These are phyloP conservation scores for Malurus splendens DNA, from an alignment of 2,797 vertebrate genomes.

Conservation along the genomic window DNA sequence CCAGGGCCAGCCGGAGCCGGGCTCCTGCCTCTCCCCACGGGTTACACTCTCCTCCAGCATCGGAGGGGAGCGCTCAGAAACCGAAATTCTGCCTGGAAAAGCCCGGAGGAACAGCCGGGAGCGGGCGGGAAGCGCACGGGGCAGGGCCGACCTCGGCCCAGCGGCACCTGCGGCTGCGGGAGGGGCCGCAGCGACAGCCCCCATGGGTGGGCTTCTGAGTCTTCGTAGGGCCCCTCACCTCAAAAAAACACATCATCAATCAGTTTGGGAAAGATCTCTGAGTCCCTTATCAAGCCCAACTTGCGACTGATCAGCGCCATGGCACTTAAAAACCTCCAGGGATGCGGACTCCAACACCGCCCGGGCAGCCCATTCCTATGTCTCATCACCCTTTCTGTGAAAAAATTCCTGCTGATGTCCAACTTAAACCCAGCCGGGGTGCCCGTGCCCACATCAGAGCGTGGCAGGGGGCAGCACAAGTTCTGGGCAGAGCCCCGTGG, in stretches of 20 bases:
- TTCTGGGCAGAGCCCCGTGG: fast-evolving
- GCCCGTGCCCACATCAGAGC: fast-evolving
- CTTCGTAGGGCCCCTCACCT: background rate
- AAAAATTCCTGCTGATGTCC: background rate
- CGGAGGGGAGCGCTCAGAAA: fast-evolving
- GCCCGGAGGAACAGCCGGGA: fast-evolving
- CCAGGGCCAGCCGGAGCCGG: fast-evolving
- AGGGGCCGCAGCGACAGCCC: fast-evolving
- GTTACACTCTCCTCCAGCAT: fast-evolving
- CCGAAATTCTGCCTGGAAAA: fast-evolving
- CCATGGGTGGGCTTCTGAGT: background rate
- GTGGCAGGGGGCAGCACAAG: fast-evolving
- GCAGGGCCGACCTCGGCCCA: too few species aligned
- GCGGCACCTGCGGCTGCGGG: too few species aligned
- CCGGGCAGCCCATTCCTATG: background rate
- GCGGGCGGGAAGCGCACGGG: fast-evolving
- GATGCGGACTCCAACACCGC: background rate
- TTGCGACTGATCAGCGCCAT: fast-evolving
- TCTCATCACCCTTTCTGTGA: too few species aligned
- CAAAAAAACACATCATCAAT: too few species aligned
- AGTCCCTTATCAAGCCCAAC: fast-evolving
- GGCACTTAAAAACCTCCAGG: background rate
- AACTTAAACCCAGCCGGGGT: fast-evolving
- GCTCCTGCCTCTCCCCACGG: background rate
- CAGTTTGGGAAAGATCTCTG: too few species aligned